Percentiles rank a stretch among this genome's conserved stretches.
Evolutionary conservation across 2,888 invertebrate genomes (phyloP).

Genomic region (Phaonia tiefii): DNA sequence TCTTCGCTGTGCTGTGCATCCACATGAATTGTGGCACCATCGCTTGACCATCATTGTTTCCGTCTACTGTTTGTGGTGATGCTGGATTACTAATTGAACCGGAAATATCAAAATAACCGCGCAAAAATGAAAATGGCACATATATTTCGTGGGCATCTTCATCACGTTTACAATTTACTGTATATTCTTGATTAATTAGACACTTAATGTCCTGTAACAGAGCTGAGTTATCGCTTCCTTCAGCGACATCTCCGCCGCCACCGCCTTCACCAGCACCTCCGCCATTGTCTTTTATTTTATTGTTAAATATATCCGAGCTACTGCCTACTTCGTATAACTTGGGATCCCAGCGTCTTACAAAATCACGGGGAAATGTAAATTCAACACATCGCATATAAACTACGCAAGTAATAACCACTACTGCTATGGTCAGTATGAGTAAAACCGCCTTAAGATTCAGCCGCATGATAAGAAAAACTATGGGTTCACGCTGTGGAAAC

Average conservation of each 20-base stretch:
- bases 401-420: conserved; percentile 84
- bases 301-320: conserved; percentile 61
- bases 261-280: conserved; percentile 14
- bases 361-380: conserved; percentile 78
- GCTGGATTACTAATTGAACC: conserved; percentile 85
- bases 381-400: conserved; percentile 90
- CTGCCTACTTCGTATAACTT: conserved; percentile 68
- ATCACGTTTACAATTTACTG: conserved; percentile 89
- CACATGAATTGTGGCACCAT: conserved; percentile 92
- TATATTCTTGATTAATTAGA: conserved; percentile 92
- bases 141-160: conserved; percentile 89
- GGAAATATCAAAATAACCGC: conserved; percentile 96
- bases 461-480: conserved; percentile 86
- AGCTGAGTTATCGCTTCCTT: conserved; percentile 30
- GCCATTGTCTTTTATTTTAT: conserved; percentile 51
- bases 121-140: conserved; percentile 94
- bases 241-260: conserved; percentile 15
- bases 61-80: conserved; percentile 56
- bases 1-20: conserved; percentile 96
- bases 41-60: conserved; percentile 60
- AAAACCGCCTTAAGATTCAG: conserved; percentile 89
- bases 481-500: conserved; percentile 75
- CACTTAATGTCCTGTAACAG: conserved; percentile 88
- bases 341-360: conserved; percentile 76
- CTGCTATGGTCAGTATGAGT: conserved; percentile 84